Evolutionary conservation across 2,113 vertebrate genomes (phyloP), one percentile per base, ranked within the genome.

Genomic region (Microtus richardsoni): DNA sequence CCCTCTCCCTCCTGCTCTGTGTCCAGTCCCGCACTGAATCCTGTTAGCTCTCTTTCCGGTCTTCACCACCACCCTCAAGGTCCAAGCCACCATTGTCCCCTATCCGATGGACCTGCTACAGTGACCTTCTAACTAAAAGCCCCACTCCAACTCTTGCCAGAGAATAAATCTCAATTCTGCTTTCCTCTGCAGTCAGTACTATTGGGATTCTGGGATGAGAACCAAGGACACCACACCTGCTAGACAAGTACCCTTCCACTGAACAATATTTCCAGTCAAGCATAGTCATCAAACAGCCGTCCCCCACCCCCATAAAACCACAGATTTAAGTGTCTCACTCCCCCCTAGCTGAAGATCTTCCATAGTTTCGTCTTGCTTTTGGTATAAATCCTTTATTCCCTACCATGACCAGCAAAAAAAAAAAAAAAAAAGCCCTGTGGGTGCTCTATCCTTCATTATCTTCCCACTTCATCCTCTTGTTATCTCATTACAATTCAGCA

Each of bases 301-400:
- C 10, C 5, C 12, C 24, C 5, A 2, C 17, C 3, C 4, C 17
- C 11, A 80, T 5, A 52, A 54, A n/a, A 71, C 36, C 36, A 10
- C 58, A 83, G 49, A 79, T 13, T 19, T 82, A 89, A 4, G 24
- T 26, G 52, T n/a, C 36, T 47, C 17, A 30, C n/a, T 19, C 49
- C 33, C 41, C 33, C 49, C 52, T 68, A 44, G 21, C 30, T 91
- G 78, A 95, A 93, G 26, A 16, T 44, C 44, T 90, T 88, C 6
- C 4, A 9, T 22, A n/a, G 36, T 41, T 89, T 88, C 13, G 52
- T n/a, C 74, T 80, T 80, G 16, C 19, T 71, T 16, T 71, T 91
- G 49, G 41, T 49, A 64, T 58, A 91, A 97, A 93, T 33, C 86
- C 41, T 36, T 78, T 49, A 64, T 47, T 89, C 39, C 28, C 73